phyloP scores from a whole-genome alignment of 2,888 invertebrate genomes.

The Salpingus planirostris region DNA sequence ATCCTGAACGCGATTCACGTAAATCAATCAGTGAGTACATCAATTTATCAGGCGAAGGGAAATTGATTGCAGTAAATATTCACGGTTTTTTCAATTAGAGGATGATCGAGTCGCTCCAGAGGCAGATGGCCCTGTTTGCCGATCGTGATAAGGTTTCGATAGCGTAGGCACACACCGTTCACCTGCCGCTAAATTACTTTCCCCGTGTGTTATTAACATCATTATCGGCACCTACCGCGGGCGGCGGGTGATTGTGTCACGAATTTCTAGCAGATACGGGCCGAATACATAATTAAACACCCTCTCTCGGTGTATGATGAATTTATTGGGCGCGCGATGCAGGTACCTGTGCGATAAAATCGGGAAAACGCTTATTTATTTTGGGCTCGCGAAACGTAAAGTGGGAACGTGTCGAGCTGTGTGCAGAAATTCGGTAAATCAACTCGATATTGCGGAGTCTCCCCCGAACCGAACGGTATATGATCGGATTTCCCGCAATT shows the following conservation, averaged over 20 bases:
- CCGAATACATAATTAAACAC: constrained; percentile 24
- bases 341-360: too few species aligned
- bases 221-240: constrained; percentile 1
- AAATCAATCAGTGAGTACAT: constrained; percentile 2
- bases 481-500: constrained; percentile 23
- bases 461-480: too few species aligned
- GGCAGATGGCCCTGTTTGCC: constrained; percentile 13
- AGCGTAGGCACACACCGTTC: too few species aligned
- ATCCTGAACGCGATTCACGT: constrained; percentile 2
- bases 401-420: too few species aligned
- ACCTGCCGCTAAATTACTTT: constrained; percentile 12
- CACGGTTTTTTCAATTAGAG: too few species aligned
- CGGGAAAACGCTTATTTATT: too few species aligned
- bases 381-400: too few species aligned
- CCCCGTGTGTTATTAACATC: too few species aligned
- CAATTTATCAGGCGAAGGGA: too few species aligned
- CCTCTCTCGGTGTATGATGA: constrained; percentile 15
- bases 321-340: too few species aligned
- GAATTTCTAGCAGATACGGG: constrained; percentile 9
- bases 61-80: too few species aligned
- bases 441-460: constrained; percentile 4
- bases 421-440: constrained; percentile 3
- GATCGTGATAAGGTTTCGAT: constrained; percentile 13
- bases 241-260: constrained; percentile 1
- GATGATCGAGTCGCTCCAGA: too few species aligned